Base-by-base conservation (phyloP, 1,140 invertebrate genomes). In the Drosophila grimshawi region DNA sequence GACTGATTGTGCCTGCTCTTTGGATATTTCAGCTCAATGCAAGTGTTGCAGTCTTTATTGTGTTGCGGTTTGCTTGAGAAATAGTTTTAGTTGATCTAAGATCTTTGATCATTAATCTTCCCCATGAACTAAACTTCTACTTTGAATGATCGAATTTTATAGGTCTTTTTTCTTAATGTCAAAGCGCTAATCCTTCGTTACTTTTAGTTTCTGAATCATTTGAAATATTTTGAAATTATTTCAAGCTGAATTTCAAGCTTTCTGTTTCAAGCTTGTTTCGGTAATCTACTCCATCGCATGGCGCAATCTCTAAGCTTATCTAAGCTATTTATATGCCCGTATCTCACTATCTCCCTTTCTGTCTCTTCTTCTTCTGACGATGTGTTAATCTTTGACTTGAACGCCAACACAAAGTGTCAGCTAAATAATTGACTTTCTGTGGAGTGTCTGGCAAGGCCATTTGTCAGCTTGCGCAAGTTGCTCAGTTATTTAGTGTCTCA, bases 391-490 rank as follows among this genome's bases (percentile, higher is more conserved):
- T 33, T 5, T 29, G 3, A 43, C 39, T 43, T 43, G 10, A 32
- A 48, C 32, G 51, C 57, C 57, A 33, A 60, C 57, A 35, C 57
- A 60, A 35, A 29, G 11, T 60, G 57, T 60, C 57, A 60, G 57
- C 41, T 27, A 46, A 46, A 19, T 60, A 39, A 41, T 4, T 45
- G 35, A 60, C 33, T 60, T 55, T 49, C 33, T 71, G 49, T 41
- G 61, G 60, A 39, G 49, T 52, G 11, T 59, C 68, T 35, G 63
- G 33, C 70, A 73, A 73, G 70, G 70, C 55, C 63, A 53, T 30
- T 52, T 64, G 30, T 19, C 5, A 52, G 39, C 64, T 73, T 73
- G 70, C 70, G 70, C 70, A 73, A 73, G 49, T 45, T 52, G 59
- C 33, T 45, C 66, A 19, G 19, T 10, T 10, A 7, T 41, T 41